These are phyloP conservation scores for Macroglossus sobrinus DNA, from an alignment of 2,113 vertebrate species.

Conservation along the genomic window DNA sequence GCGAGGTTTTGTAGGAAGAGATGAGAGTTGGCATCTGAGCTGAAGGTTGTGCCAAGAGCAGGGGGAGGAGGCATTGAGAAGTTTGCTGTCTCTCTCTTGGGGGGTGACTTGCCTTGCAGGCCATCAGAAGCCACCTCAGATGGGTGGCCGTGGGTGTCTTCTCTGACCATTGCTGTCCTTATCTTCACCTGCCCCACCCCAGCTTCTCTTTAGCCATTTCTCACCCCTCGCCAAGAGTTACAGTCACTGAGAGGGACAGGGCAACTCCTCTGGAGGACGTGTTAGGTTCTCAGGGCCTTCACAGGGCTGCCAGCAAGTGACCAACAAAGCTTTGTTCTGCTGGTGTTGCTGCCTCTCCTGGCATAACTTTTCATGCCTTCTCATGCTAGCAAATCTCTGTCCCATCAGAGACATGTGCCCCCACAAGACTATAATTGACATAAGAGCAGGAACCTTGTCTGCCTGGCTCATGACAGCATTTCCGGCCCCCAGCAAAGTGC, in stretches of 20 bases:
- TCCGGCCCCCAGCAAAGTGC: background rate
- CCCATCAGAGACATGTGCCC: background rate
- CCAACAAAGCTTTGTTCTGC: background rate
- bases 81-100: background rate
- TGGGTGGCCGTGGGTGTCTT: background rate
- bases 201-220: background rate
- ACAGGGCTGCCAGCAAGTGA: background rate
- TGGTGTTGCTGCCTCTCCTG: background rate
- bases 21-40: background rate
- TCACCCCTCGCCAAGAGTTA: background rate
- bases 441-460: background rate
- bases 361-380: background rate
- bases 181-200: background rate
- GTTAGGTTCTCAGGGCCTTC: background rate
- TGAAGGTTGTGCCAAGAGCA: background rate
- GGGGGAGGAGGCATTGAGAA: background rate
- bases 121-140: background rate
- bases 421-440: background rate
- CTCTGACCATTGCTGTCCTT: background rate
- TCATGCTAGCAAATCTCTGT: background rate
- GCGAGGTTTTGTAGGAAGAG: background rate
- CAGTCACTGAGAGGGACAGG: background rate
- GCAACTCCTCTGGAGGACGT: background rate
- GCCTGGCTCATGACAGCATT: background rate
- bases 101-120: background rate